Base-by-base conservation (phyloP, 2,113 vertebrate species). In the Engraulis encrasicolus region DNA sequence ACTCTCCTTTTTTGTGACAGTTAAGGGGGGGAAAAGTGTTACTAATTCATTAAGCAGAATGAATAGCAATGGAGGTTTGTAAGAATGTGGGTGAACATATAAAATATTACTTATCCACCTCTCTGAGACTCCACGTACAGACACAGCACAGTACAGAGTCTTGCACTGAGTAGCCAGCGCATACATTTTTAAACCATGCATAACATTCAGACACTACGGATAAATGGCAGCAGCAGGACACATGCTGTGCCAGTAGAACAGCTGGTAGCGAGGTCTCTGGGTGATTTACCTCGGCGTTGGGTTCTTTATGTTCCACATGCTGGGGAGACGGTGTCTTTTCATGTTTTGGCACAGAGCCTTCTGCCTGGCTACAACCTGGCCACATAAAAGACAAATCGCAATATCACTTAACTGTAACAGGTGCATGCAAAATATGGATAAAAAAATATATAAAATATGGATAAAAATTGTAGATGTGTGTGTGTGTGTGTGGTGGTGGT, bases 1-100 rank as follows among this genome's bases (percentile, higher is more conserved):
- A 6, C 2, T 34, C 66, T 74, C 66, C 66, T 74, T 15, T 20
- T 19, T 27, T 80, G 14, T 74, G 66, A 74, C 66, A 74, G 14
- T 27, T n/a, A n/a, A n/a, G n/a, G 14, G 15, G 27, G 34, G 15
- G 23, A n/a, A 48, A 83, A 83, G 27, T 34, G 52, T 49, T 52
- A 38, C 34, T 83, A 40, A 83, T 82, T 82, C 81, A 82, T 66
- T 49, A 74, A 74, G 31, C 11, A 18, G 4, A 58, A 14, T 17
- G 66, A 74, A 74, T 15, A 34, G n/a, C 40, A 14, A 45, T 12
- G 78, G 36, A 83, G 27, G 19, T 58, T 23, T 74, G 66, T 74
- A 31, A 34, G 66, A 74, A 74, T 74, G 27, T 74, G 66, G 27
- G 66, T 34, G 27, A 74, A 74, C 27, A 36, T 74, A 18, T 74